These are phyloP conservation scores for Holacanthella duospinosa DNA, from an alignment of 2,888 invertebrate genomes.

Conservation along the genomic window DNA sequence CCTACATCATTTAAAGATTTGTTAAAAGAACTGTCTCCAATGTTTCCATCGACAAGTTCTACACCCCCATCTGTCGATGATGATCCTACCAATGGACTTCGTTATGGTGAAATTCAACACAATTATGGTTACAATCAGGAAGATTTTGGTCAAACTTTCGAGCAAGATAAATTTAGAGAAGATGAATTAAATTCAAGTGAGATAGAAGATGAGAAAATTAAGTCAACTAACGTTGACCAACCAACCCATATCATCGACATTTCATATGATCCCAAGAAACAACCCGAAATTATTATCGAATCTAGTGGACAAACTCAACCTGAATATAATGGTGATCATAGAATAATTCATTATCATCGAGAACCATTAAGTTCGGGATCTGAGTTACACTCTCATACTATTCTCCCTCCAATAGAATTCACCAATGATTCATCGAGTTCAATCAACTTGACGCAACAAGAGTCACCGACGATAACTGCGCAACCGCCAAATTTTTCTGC, in stretches of 20 bases:
- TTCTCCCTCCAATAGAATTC: neutral
- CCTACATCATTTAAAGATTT: neutral
- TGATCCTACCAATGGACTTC: neutral
- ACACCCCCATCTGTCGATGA: neutral
- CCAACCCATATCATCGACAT: constrained; percentile 35
- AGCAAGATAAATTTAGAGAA: constrained; percentile 5
- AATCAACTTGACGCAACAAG: no score
- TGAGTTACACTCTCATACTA: neutral
- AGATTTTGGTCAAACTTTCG: neutral
- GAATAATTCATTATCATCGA: neutral
- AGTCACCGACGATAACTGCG: no score
- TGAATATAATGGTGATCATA: neutral
- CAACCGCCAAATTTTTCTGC: neutral
- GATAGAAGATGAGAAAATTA: no score
- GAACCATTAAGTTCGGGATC: neutral
- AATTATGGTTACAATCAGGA: constrained; percentile 14
- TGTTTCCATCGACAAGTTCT: neutral
- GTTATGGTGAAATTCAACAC: constrained; percentile 9
- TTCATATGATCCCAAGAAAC: constrained; percentile 21
- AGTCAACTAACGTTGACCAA: no score
- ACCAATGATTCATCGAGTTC: neutral
- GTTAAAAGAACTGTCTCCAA: neutral
- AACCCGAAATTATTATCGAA: constrained; percentile 20
- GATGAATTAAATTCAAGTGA: neutral
- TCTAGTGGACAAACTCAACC: neutral